phyloP scores from a whole-genome alignment of 1,140 invertebrate genomes.

The Calephelis nemesis region DNA sequence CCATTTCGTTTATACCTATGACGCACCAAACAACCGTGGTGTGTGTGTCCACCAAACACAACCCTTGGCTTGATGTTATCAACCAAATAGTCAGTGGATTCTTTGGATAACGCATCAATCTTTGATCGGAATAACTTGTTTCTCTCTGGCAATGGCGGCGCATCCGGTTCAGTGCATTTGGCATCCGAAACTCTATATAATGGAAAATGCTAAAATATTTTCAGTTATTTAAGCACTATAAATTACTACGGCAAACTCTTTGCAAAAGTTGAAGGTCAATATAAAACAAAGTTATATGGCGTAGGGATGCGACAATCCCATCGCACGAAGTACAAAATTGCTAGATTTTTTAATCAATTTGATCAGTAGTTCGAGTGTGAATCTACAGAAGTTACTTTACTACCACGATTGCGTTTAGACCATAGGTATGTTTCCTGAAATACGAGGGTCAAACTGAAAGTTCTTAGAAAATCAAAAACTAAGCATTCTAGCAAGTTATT shows the following conservation, averaged over 20 bases:
- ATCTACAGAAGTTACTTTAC: too few species aligned
- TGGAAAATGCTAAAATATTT: slow-evolving; percentile 91
- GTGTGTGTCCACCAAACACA: slow-evolving; percentile 94
- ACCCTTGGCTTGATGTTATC: slow-evolving; percentile 89
- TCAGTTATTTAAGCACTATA: not conserved
- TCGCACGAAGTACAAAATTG: too few species aligned
- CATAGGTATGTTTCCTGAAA: too few species aligned
- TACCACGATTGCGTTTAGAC: too few species aligned
- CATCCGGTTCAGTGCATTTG: slow-evolving; percentile 89
- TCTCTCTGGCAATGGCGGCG: slow-evolving; percentile 84
- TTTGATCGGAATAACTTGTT: slow-evolving; percentile 85
- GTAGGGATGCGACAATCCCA: too few species aligned
- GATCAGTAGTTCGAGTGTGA: too few species aligned
- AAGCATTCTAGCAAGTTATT: too few species aligned
- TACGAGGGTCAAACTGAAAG: too few species aligned
- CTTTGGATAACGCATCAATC: slow-evolving; percentile 93
- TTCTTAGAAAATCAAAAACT: too few species aligned
- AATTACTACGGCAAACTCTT: not conserved
- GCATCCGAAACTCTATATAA: slow-evolving; percentile 93
- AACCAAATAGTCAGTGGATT: slow-evolving; percentile 86
- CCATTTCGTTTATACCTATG: slow-evolving; percentile 65
- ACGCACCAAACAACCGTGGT: slow-evolving; percentile 88
- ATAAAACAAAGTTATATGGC: too few species aligned
- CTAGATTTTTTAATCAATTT: too few species aligned
- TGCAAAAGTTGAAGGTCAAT: too few species aligned